Evolutionary conservation across 2,113 vertebrate genomes (phyloP), one percentile per base, ranked within the genome.

Genomic region (Prolemur simus): DNA sequence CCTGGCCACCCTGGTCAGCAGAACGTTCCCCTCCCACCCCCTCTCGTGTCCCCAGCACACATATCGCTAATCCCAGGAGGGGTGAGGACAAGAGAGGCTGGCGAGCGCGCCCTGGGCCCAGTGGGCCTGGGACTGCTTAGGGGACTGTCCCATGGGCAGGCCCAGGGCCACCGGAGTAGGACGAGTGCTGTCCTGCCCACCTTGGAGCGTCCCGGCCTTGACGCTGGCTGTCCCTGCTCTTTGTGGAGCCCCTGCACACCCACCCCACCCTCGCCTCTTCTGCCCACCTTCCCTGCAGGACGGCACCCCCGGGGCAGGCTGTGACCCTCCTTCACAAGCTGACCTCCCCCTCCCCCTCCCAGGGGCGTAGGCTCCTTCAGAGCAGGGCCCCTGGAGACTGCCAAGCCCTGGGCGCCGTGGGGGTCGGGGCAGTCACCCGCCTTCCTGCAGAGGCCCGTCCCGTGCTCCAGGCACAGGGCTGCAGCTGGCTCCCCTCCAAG

Each of bases 401-500:
- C n/a, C 4, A 56, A 39, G 32, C 54, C 34, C 6, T 3, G 13
- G 66, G 27, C 18, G 25, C 58, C 25, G 5, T 2, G 3, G 25
- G 11, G 63, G 47, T 64, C 8, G 11, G 20, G 45, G 34, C 56
- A 6, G 32, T 78, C 11, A 29, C 60, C 52, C 20, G 14, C 32
- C 69, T 80, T 45, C 45, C 25, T n/a, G 54, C 91, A 54, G 29
- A 84, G 71, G 10, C 9, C 60, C 3, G 25, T 12, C 27, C 10
- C 25, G 4, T 21, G 60, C 25, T 29, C 10, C 60, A 63, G 4
- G 25, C 25, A 29, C 60, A 27, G 58, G 60, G 23, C 60, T 63
- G 68, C 37, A 5, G 25, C 91, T 89, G 91, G 84, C 45, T 20
- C 37, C 71, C 60, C 6, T 54, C 80, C 64, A 85, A 68, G 52